Percentiles rank a stretch among this genome's conserved stretches.
Conservation (phyloP, 1,140 invertebrate species). For the Eurosta solidaginis region DNA sequence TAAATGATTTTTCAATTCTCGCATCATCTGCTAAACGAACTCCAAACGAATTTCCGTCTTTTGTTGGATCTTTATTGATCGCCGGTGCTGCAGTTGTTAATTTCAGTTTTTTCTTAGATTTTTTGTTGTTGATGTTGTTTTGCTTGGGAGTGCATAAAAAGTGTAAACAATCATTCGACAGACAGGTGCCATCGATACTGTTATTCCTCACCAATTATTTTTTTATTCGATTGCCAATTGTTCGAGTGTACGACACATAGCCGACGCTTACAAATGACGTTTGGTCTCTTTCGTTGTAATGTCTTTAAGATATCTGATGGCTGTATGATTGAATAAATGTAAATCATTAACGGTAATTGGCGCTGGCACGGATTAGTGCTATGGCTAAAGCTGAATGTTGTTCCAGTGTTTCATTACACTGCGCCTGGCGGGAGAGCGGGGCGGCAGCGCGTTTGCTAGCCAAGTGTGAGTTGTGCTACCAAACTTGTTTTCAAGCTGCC, state of each 20-base stretch:
- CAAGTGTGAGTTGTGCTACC: slow-evolving; percentile 5
- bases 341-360: not conserved
- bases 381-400: not conserved
- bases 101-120: not conserved
- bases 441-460: not conserved
- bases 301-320: not conserved
- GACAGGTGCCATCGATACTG: not conserved
- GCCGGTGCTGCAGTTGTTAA: not conserved
- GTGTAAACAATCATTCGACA: slow-evolving; percentile 7
- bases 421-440: not conserved
- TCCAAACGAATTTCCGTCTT: slow-evolving; percentile 24
- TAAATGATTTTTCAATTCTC: not conserved
- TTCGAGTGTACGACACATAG: not conserved
- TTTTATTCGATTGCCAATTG: not conserved
- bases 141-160: not conserved
- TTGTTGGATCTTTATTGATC: not conserved
- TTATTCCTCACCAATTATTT: not conserved
- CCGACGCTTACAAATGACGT: not conserved
- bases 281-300: not conserved
- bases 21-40: not conserved
- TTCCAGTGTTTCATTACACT: not conserved
- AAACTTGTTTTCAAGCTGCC: not conserved
- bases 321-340: not conserved
- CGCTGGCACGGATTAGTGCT: not conserved
- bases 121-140: not conserved